These are phyloP conservation scores for Lepilemur septentrionalis DNA, from an alignment of 2,797 vertebrate genomes.

Conservation along the genomic window DNA sequence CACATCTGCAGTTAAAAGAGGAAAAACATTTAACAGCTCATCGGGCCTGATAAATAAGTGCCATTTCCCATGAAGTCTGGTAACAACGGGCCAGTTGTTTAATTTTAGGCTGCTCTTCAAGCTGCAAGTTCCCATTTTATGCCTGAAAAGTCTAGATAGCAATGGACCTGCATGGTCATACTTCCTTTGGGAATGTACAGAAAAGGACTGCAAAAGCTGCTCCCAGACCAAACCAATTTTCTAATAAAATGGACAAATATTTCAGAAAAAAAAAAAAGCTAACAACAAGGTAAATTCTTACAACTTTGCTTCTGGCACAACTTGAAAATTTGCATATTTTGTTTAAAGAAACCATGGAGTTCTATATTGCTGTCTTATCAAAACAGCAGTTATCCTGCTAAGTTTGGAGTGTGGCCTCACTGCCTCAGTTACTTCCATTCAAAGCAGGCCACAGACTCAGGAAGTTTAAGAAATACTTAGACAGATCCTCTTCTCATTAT, in stretches of 20 bases:
- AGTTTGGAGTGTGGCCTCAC: not conserved
- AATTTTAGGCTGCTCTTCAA: slow-evolving; percentile 36
- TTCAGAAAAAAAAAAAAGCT: not conserved
- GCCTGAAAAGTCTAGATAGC: not conserved
- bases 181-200: not conserved
- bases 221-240: not conserved
- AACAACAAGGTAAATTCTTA: not conserved
- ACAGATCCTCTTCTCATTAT: not conserved
- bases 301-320: not conserved
- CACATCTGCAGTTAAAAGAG: slow-evolving; percentile 68
- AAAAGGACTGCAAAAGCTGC: not conserved
- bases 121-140: not conserved
- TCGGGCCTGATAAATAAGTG: slow-evolving; percentile 68
- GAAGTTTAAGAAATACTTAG: not conserved
- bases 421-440: not conserved
- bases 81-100: slow-evolving; percentile 58
- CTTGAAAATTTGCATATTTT: not conserved
- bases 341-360: not conserved
- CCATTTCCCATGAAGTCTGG: slow-evolving; percentile 41
- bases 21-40: slow-evolving; percentile 66
- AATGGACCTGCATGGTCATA: not conserved
- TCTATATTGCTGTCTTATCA: not conserved
- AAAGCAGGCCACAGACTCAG: not conserved
- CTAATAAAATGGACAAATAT: not conserved
- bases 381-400: not conserved